These are phyloP conservation scores for Sebastes umbrosus DNA, from an alignment of 2,797 vertebrate genomes.

Conservation along the genomic window DNA sequence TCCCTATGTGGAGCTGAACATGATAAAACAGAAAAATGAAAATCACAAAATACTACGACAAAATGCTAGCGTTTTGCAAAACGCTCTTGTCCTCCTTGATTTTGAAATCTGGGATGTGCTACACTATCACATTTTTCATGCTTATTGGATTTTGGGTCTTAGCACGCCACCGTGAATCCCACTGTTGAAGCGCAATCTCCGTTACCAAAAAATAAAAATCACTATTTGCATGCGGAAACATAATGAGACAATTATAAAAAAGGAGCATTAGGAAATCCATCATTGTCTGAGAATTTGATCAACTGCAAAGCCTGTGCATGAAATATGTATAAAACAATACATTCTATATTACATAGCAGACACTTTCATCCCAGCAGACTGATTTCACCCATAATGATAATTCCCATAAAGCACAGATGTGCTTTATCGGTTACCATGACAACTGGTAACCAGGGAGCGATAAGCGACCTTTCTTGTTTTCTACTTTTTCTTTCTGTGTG, in stretches of 20 bases:
- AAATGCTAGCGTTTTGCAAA: too few species aligned
- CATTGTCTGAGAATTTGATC: constrained; percentile 9
- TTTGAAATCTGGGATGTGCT: too few species aligned
- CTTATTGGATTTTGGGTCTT: too few species aligned
- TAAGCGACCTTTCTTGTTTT: constrained; percentile 45
- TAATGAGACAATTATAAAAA: constrained; percentile 1
- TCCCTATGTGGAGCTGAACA: background rate
- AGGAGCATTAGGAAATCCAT: background rate
- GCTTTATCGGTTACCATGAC: constrained; percentile 58
- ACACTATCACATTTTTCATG: too few species aligned
- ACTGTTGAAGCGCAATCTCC: too few species aligned
- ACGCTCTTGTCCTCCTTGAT: too few species aligned
- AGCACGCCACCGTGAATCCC: too few species aligned
- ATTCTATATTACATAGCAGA: constrained; percentile 8
- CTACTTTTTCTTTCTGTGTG: background rate
- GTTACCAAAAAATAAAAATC: background rate
- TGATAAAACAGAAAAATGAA: background rate
- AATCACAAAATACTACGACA: background rate
- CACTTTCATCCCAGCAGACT: constrained; percentile 8
- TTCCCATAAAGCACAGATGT: constrained; percentile 37
- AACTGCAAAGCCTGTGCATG: background rate
- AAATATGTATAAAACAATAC: constrained; percentile 27
- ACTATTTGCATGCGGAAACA: background rate
- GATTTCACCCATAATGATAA: constrained; percentile 22
- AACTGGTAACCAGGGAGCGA: constrained; percentile 41